These are phyloP conservation scores for Noctua fimbriata DNA, from an alignment of 2,888 invertebrate genomes.

Conservation along the genomic window DNA sequence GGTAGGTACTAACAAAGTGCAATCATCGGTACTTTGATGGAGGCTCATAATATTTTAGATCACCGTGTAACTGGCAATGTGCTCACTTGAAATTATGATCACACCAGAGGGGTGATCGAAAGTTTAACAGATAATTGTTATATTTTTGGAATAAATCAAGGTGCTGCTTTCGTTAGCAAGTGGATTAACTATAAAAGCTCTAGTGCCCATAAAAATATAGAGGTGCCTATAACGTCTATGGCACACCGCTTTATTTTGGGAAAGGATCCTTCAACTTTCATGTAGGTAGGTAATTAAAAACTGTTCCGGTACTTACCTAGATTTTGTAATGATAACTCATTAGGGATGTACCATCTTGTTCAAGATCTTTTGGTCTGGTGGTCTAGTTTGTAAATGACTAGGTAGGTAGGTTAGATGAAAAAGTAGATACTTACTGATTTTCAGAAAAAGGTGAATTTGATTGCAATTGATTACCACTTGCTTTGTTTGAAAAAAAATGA, in stretches of 20 bases:
- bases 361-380: background rate
- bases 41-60: background rate
- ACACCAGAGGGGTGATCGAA: background rate
- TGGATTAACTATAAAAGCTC: background rate
- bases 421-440: background rate
- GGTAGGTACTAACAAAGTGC: background rate
- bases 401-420: background rate
- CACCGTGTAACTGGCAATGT: background rate
- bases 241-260: background rate
- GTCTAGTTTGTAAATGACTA: background rate
- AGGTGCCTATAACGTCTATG: background rate
- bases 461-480: background rate
- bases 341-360: background rate
- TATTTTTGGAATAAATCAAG: slow-evolving; percentile 7
- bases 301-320: background rate
- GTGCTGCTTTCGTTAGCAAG: slow-evolving; percentile 8
- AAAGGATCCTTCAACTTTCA: background rate
- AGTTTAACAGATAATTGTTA: background rate
- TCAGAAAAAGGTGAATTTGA: background rate
- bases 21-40: background rate
- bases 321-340: background rate
- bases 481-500: background rate
- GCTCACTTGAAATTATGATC: background rate
- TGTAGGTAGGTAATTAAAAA: background rate
- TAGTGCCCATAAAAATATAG: background rate